Percentiles rank a stretch among this genome's conserved stretches.
phyloP scores from a whole-genome alignment of 2,113 vertebrate species.

The Mastomys coucha region DNA sequence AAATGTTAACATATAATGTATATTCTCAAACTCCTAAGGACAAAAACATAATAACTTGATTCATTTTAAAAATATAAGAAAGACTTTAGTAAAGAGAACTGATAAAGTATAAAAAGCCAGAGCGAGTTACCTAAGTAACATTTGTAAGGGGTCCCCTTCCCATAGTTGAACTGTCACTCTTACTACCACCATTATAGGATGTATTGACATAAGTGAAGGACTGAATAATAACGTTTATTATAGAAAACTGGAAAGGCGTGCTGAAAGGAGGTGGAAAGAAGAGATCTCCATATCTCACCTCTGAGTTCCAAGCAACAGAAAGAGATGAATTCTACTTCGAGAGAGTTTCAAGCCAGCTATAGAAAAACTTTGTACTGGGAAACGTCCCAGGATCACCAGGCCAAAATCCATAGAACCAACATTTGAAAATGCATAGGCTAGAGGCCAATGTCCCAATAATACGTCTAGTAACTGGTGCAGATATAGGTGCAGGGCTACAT shows the following conservation, averaged over 20 bases:
- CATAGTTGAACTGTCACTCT: not conserved
- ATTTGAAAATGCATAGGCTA: not conserved
- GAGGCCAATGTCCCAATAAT: not conserved
- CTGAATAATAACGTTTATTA: not conserved
- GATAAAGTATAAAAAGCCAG: not conserved
- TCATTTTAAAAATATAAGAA: not conserved
- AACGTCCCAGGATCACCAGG: not conserved
- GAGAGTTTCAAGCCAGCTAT: not conserved
- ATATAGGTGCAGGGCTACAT: not conserved
- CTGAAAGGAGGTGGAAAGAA: not conserved
- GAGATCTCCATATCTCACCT: not conserved
- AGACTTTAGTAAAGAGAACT: not conserved
- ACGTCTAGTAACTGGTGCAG: not conserved
- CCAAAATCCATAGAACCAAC: not conserved
- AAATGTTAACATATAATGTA: not conserved
- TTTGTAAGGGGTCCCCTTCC: not conserved
- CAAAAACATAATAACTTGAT: conserved; percentile 26
- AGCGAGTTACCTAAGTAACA: not conserved
- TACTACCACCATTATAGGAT: no score
- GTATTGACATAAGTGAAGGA: not conserved
- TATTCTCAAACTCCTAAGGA: not conserved
- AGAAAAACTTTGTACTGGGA: not conserved
- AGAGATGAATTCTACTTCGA: no score
- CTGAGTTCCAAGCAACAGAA: not conserved
- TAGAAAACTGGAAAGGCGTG: not conserved